Base-by-base conservation (phyloP, 1,140 invertebrate species). In the Sycophaga agraensis region DNA sequence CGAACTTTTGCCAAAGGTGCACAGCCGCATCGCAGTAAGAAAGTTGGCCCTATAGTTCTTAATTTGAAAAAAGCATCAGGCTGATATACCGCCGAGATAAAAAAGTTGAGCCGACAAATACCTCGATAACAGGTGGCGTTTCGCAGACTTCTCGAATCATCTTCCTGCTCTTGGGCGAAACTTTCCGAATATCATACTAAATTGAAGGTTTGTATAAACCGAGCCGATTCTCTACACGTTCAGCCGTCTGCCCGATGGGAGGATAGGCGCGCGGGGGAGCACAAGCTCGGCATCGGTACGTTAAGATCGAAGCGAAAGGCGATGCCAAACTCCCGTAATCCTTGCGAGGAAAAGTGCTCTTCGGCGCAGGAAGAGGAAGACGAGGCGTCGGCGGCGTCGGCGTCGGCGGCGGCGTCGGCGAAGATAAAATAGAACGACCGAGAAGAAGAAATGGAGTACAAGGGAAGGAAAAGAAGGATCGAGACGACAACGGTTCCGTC, bases 311-410 rank as follows among this genome's bases (percentile, higher is more conserved):
- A 58, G 35, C 49, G 55, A 64, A 53, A 56, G 40, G 21, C 49
- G 54, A 31, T 12, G 21, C 43, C 51, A 67, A 63, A 66, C 59
- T 63, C 61, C 50, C 39, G 66, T 68, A 68, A 71, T 68, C 67
- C 63, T 42, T 45, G 61, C 43, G 43, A 48, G 31, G 64, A 64
- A 69, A 70, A 70, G 66, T 68, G 63, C 68, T 68, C 63, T 48
- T 66, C 40, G 45, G 24, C 45, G 55, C 46, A 17, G 61, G 50
- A 63, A 67, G 53, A 66, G 61, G 62, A 63, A 55, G 48, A 63
- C 49, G 63, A 64, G 45, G 62, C 57, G 55, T 42, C 58, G 58
- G 48, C 51, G 54, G 26, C 53, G 59, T 11, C 28, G 28, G 63
- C 62, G 43, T 57, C 58, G 55, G 46, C 55, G 59, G 49, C 51